A percentile compares a stretch with the other conserved stretches of the same genome.
Evolutionary conservation across 1,140 invertebrate genomes (phyloP).

Genomic region (Dinothrombium tinctorium): DNA sequence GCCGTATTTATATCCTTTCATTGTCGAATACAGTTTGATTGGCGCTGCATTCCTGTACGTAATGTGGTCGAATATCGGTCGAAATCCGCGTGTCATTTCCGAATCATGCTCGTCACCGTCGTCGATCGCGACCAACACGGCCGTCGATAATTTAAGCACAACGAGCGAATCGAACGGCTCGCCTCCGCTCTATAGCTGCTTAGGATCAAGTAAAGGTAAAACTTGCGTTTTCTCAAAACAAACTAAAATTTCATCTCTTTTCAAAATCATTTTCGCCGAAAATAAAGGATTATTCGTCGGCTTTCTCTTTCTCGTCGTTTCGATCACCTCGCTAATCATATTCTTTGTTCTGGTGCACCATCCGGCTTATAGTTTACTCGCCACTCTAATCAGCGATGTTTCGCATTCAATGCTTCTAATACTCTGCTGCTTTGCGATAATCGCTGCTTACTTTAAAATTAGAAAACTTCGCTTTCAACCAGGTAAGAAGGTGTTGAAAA

Average conservation of each 20-base stretch:
- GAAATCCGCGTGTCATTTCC: background rate
- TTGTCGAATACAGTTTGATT: constrained; percentile 88
- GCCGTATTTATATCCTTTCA: constrained; percentile 81
- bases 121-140: background rate
- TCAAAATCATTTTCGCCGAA: background rate
- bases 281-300: constrained; percentile 61
- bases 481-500: constrained; percentile 2
- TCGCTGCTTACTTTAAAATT: constrained; percentile 66
- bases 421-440: constrained; percentile 60
- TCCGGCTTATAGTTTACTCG: constrained; percentile 25
- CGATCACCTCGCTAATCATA: constrained; percentile 69
- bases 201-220: constrained; percentile 51
- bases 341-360: constrained; percentile 70
- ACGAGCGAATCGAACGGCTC: constrained; percentile 1
- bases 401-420: constrained; percentile 67
- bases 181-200: constrained; percentile 32
- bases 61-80: constrained; percentile 78
- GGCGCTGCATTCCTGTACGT: constrained; percentile 89
- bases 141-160: constrained; percentile 9
- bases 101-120: background rate
- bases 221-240: background rate
- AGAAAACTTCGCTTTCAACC: constrained; percentile 26
- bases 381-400: constrained; percentile 67
- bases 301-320: constrained; percentile 61
- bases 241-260: background rate